Evolutionary conservation across 2,888 invertebrate species (phyloP).

Genomic region (Coecobrya sp.): DNA sequence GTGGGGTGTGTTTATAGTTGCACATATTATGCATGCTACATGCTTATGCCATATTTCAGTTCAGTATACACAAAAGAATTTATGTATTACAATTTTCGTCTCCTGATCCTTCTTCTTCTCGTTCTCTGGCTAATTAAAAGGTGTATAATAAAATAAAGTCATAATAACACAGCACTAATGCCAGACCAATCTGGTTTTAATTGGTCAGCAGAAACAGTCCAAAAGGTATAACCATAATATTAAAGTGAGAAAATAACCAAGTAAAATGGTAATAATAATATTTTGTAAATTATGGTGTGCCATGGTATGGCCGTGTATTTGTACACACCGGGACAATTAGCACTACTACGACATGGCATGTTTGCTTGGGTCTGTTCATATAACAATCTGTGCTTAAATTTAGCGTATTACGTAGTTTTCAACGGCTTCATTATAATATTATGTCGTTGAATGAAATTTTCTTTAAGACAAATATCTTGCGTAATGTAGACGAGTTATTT

Average conservation of each 20-base stretch:
- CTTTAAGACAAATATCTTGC: neutral
- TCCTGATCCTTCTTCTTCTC: neutral
- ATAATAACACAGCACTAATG: conserved; percentile 21
- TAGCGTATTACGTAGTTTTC: neutral
- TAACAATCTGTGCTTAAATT: neutral
- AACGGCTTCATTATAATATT: neutral
- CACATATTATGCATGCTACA: neutral
- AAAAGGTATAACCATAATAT: conserved; percentile 8
- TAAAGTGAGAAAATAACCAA: conserved; percentile 17
- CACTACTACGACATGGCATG: neutral
- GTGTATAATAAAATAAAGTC: conserved; percentile 27
- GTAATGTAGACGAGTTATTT: neutral
- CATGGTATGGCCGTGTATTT: neutral
- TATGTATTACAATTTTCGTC: conserved; percentile 1
- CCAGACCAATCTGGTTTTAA: conserved; percentile 59
- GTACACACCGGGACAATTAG: neutral
- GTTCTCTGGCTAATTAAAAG: conserved; percentile 14
- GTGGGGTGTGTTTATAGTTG: too few relatives aligned
- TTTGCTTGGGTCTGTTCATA: neutral
- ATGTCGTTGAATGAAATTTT: neutral
- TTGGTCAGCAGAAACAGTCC: conserved; percentile 30
- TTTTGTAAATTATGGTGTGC: conserved; percentile 20
- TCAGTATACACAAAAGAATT: neutral
- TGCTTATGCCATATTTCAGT: too few relatives aligned
- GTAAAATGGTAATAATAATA: neutral